Percentiles rank a stretch among this genome's conserved stretches.
phyloP scores from a whole-genome alignment of 1,140 invertebrate genomes.

The Philopotamus ludificatus region DNA sequence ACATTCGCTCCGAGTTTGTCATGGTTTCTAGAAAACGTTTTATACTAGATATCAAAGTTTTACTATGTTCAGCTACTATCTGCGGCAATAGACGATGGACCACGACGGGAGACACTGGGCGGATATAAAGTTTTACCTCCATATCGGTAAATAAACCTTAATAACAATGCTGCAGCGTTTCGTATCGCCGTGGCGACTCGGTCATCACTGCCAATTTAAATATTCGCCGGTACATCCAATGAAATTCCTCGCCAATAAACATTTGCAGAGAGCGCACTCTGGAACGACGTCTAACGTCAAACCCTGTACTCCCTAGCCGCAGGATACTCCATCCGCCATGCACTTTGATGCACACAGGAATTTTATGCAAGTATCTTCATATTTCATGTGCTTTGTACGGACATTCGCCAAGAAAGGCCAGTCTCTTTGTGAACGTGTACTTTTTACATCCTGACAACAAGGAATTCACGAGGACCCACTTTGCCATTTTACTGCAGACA shows the following conservation, averaged over 20 bases:
- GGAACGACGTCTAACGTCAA: too few relatives aligned
- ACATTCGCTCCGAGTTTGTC: neutral
- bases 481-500: neutral
- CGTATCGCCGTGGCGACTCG: too few relatives aligned
- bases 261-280: neutral
- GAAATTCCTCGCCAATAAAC: neutral
- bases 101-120: too few relatives aligned
- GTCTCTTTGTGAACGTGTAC: conserved; percentile 2
- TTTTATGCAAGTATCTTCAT: conserved; percentile 18
- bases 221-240: neutral
- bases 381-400: conserved; percentile 1
- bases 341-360: conserved; percentile 24
- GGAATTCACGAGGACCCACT: neutral
- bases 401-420: neutral
- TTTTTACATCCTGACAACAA: neutral
- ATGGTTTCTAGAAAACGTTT: neutral
- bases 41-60: conserved; percentile 10
- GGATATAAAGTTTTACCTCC: too few relatives aligned
- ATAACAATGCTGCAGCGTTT: too few relatives aligned
- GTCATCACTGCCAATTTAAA: neutral
- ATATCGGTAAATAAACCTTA: too few relatives aligned
- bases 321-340: conserved; percentile 12
- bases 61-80: conserved; percentile 2
- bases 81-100: neutral
- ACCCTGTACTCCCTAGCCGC: conserved; percentile 1